Percentiles rank a stretch among this genome's conserved stretches.
Evolutionary conservation across 2,888 invertebrate species (phyloP).

Genomic region (Uloborus plumipes): DNA sequence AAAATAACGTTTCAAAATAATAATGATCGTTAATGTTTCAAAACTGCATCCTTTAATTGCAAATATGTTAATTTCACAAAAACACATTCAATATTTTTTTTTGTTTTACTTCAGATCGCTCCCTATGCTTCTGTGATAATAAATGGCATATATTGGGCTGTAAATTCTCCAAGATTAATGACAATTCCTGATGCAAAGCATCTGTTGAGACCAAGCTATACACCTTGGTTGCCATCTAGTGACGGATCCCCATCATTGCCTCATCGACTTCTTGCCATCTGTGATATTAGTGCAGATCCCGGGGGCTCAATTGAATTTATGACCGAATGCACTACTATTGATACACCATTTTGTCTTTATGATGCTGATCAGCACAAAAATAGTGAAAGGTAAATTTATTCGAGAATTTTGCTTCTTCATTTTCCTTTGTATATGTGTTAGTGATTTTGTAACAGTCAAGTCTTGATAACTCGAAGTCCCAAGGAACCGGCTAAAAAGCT

Average conservation of each 20-base stretch:
- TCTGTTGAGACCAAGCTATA: conserved; percentile 86
- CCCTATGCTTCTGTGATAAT: conserved; percentile 97
- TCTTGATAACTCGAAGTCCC: no score
- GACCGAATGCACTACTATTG: conserved; percentile 99
- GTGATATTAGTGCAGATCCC: conserved; percentile 99
- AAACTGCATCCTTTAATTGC: no score
- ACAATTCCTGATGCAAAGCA: conserved; percentile 99
- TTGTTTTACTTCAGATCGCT: conserved; percentile 79
- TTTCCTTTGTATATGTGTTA: neutral
- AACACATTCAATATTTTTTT: no score
- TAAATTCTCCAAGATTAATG: conserved; percentile 93
- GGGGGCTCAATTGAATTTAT: conserved; percentile 99
- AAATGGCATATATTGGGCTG: conserved; percentile 99
- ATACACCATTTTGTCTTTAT: conserved; percentile 98
- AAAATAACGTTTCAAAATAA: no score
- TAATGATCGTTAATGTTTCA: no score
- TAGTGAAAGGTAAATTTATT: conserved; percentile 72
- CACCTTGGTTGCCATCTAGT: conserved; percentile 91
- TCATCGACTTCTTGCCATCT: conserved; percentile 90
- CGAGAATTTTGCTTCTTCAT: neutral
- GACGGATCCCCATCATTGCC: conserved; percentile 89
- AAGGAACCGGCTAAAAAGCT: no score
- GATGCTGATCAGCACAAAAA: conserved; percentile 98
- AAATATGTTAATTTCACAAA: no score
- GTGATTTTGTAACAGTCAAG: no score